Conservation (phyloP, 2,888 invertebrate genomes). For the Resseliella maxima region DNA sequence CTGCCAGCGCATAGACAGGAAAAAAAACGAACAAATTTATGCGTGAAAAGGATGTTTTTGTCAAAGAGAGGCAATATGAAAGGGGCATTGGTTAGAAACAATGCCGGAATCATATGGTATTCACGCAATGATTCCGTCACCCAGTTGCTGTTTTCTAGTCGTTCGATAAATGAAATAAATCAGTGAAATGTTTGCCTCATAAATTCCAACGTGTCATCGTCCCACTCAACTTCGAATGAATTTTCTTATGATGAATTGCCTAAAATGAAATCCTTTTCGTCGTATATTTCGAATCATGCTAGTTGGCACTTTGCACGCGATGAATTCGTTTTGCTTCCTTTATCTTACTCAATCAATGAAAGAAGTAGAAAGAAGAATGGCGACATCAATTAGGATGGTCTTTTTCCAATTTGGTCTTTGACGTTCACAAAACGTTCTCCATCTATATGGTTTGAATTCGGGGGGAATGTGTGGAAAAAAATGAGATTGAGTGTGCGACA, state of each 20-base stretch:
- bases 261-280: not conserved
- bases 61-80: not conserved
- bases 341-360: not conserved
- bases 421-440: not conserved
- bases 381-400: conserved; percentile 14
- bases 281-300: not conserved
- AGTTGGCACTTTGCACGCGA: conserved; percentile 19
- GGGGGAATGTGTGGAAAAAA: not conserved
- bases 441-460: not conserved
- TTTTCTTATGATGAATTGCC: conserved; percentile 34
- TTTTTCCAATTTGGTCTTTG: not conserved
- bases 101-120: not conserved
- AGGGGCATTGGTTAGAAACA: not conserved
- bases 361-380: not conserved
- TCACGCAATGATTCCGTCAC: conserved; percentile 40
- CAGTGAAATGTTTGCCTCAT: not conserved
- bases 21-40: not conserved
- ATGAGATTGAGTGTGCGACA: not conserved
- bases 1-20: not conserved
- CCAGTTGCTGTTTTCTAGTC: not conserved
- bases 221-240: not conserved
- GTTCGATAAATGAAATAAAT: not conserved
- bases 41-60: conserved; percentile 47
- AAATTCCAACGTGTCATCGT: conserved; percentile 30
- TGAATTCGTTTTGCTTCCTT: not conserved